A percentile compares a stretch with the other conserved stretches of the same genome.
These are phyloP conservation scores for Hypomecis atomaria DNA, from an alignment of 2,888 invertebrate genomes.

Conservation along the genomic window DNA sequence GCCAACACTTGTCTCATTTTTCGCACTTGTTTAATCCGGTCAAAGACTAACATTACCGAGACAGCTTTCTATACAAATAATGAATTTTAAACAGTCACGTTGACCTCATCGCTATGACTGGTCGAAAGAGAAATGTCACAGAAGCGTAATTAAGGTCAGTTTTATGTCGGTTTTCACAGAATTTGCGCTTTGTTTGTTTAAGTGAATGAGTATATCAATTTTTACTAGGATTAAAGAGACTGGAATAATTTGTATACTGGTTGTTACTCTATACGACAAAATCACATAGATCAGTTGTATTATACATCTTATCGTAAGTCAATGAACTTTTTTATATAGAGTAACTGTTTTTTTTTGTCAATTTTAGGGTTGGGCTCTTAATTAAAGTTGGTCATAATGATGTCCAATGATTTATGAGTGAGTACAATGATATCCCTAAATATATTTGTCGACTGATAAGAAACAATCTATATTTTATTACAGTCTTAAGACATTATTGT, in stretches of 20 bases:
- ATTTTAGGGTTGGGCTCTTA: too few relatives aligned
- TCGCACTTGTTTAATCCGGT: conserved; percentile 16
- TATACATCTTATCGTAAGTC: too few relatives aligned
- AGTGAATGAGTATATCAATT: not conserved
- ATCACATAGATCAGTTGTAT: too few relatives aligned
- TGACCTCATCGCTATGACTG: conserved; percentile 38
- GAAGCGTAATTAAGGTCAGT: conserved; percentile 38
- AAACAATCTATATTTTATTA: too few relatives aligned
- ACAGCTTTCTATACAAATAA: conserved; percentile 48
- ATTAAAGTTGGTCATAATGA: too few relatives aligned
- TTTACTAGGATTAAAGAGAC: conserved; percentile 7
- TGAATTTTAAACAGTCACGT: conserved; percentile 38
- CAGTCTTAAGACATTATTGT: too few relatives aligned
- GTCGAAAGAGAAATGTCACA: conserved; percentile 42
- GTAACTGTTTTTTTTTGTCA: too few relatives aligned
- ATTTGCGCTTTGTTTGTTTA: conserved; percentile 7
- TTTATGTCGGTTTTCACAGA: conserved; percentile 25
- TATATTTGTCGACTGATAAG: too few relatives aligned
- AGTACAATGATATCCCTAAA: too few relatives aligned
- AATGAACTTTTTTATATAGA: too few relatives aligned
- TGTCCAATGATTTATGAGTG: too few relatives aligned
- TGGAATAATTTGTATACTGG: not conserved
- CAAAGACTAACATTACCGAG: conserved; percentile 30
- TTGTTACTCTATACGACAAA: too few relatives aligned
- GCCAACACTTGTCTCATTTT: conserved; percentile 3